Base-by-base conservation (phyloP, 2,888 invertebrate species). In the Andrena bicolor region DNA sequence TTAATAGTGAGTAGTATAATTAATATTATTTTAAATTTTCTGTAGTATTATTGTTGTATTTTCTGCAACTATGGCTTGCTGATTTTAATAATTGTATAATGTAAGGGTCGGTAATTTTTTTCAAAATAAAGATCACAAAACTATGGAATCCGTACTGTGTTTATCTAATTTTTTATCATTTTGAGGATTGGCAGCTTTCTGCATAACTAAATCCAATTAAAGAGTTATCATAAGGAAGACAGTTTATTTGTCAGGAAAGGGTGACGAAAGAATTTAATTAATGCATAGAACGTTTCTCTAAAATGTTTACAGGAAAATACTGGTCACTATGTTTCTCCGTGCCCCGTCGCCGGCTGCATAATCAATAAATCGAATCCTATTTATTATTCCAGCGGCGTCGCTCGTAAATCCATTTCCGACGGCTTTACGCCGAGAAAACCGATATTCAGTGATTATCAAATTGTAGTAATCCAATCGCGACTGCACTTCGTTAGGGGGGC, bases 331-430 rank as follows among this genome's bases (percentile, higher is more conserved):
- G 35, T 63, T 35, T 8, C 41, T 16, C 41, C 7, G 30, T 6
- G 41, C 13, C 2, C 16, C 5, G 6, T 16, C 41, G 28, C 41
- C 30, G n/a, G 30, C 10, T 5, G n/a, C 30, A 51, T 77, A 75
- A 77, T 74, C 75, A 41, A 66, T 61, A 75, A 74, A 77, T 77
- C 66, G 77, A 35, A 63, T 74, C n/a, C n/a, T 51, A 60, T 66
- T 74, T 66, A 66, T 77, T 74, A 77, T 77, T 77, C 66, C 51
- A n/a, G 7, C 41, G 51, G 23, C 41, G 60, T 51, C 28, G 74
- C 2, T 28, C 60, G 1, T 66, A 66, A 60, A 74, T 66, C 32
- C 23, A 30, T 26, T 77, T 16, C 32, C 35, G 51, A n/a, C 13
- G 0, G 48, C 65, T 35, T 56, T 35, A 7, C 13, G 26, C 64